Evolutionary conservation across 1,140 invertebrate species (phyloP).

Genomic region (Ectropis grisescens): DNA sequence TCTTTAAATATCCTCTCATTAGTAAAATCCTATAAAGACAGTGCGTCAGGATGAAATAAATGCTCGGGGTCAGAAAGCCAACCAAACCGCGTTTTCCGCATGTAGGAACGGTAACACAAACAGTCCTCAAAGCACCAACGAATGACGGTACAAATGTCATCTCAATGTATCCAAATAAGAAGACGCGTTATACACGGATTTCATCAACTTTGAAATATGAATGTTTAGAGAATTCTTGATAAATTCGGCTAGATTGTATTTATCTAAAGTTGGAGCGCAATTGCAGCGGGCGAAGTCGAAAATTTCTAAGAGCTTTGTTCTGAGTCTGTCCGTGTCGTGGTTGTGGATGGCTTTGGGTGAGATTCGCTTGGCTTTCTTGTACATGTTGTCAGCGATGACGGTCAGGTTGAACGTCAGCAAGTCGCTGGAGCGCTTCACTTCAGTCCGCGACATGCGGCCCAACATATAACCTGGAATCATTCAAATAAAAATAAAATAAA

Average conservation of each 20-base stretch:
- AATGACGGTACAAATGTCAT: too few species aligned
- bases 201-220: slow-evolving; percentile 38
- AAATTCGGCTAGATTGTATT: slow-evolving; percentile 38
- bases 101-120: too few species aligned
- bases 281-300: slow-evolving; percentile 46
- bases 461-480: slow-evolving; percentile 50
- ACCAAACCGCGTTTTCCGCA: too few species aligned
- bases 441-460: slow-evolving; percentile 39
- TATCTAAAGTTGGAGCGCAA: slow-evolving; percentile 12
- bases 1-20: too few species aligned
- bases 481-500: too few species aligned
- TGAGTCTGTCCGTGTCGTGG: slow-evolving; percentile 35
- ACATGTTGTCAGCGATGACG: slow-evolving; percentile 29
- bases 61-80: too few species aligned
- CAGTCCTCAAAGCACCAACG: too few species aligned
- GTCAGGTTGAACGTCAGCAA: slow-evolving; percentile 40
- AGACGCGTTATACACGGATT: slow-evolving; percentile 39
- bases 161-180: slow-evolving; percentile 31
- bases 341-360: slow-evolving; percentile 43
- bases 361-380: slow-evolving; percentile 39
- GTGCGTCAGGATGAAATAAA: too few species aligned
- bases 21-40: too few species aligned
- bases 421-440: slow-evolving; percentile 29
- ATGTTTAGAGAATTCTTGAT: slow-evolving; percentile 32
- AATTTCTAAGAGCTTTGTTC: slow-evolving; percentile 27